phyloP scores from a whole-genome alignment of 2,888 invertebrate genomes.

The Taphrorychus bicolor region DNA sequence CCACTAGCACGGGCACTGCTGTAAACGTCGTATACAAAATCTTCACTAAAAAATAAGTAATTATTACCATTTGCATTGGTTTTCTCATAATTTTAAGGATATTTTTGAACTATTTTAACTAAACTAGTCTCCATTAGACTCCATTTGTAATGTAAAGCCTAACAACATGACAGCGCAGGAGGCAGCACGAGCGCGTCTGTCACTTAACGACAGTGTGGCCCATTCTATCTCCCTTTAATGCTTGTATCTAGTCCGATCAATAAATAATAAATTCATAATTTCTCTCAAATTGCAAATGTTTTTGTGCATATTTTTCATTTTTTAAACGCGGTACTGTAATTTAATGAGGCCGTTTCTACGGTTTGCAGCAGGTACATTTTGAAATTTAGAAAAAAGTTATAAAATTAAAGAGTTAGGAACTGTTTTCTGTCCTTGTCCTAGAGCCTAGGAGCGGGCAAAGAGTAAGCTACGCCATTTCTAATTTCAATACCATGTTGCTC shows the following conservation, averaged over 20 bases:
- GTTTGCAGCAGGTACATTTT: too few relatives aligned
- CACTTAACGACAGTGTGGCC: constrained; percentile 18
- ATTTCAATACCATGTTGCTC: too few relatives aligned
- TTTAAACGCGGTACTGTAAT: too few relatives aligned
- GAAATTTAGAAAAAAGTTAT: too few relatives aligned
- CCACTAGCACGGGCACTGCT: constrained; percentile 54
- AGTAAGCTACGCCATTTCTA: too few relatives aligned
- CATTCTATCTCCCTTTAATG: constrained; percentile 25
- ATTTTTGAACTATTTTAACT: constrained; percentile 70
- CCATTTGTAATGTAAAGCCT: constrained; percentile 67
- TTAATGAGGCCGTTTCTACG: too few relatives aligned
- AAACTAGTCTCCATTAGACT: constrained; percentile 71
- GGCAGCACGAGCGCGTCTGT: constrained; percentile 64
- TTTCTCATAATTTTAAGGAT: constrained; percentile 59
- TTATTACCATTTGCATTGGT: constrained; percentile 61
- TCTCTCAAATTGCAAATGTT: too few relatives aligned
- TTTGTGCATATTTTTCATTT: too few relatives aligned
- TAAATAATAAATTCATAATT: too few relatives aligned
- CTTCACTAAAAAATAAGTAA: constrained; percentile 49
- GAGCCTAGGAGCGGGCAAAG: too few relatives aligned
- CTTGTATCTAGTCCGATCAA: constrained; percentile 29
- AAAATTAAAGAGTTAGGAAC: too few relatives aligned
- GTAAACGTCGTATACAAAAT: constrained; percentile 52
- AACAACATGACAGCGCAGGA: constrained; percentile 83
- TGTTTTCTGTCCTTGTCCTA: too few relatives aligned